Percentiles rank a stretch among this genome's conserved stretches.
phyloP scores from a whole-genome alignment of 1,140 invertebrate species.

The Pectinophora gossypiella region DNA sequence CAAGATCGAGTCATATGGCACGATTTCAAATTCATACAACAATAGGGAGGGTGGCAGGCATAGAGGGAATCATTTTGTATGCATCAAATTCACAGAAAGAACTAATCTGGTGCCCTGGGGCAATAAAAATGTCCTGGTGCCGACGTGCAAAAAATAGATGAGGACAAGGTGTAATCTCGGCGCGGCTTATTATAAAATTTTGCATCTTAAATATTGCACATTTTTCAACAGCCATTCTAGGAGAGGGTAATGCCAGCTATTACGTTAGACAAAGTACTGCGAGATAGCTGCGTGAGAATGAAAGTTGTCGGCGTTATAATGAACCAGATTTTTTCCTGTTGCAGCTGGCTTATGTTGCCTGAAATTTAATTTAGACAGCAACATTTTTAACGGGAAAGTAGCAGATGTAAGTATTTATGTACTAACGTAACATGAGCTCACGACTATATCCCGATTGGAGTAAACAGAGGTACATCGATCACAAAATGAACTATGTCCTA shows the following conservation, averaged over 20 bases:
- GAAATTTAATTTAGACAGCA: no score
- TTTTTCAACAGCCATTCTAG: slow-evolving; percentile 45
- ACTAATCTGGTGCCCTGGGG: slow-evolving; percentile 66
- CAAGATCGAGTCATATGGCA: slow-evolving; percentile 24
- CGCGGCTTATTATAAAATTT: slow-evolving; percentile 69
- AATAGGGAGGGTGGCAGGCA: slow-evolving; percentile 55
- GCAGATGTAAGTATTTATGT: no score
- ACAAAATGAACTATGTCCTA: no score
- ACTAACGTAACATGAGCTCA: no score
- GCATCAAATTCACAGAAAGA: slow-evolving; percentile 73
- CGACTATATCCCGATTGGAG: no score
- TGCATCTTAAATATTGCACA: slow-evolving; percentile 62
- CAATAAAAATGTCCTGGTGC: slow-evolving; percentile 71
- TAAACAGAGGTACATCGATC: no score
- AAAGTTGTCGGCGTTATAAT: no score
- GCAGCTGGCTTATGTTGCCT: no score
- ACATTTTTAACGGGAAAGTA: no score
- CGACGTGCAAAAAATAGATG: slow-evolving; percentile 67
- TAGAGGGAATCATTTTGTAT: slow-evolving; percentile 72
- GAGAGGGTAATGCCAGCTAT: slow-evolving; percentile 46
- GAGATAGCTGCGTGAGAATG: not conserved
- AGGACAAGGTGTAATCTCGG: slow-evolving; percentile 68
- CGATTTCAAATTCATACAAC: slow-evolving; percentile 62
- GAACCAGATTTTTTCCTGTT: no score
- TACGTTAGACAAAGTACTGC: slow-evolving; percentile 42